These are phyloP conservation scores for Dissostichus mawsoni DNA, from an alignment of 2,113 vertebrate genomes.

Conservation along the genomic window DNA sequence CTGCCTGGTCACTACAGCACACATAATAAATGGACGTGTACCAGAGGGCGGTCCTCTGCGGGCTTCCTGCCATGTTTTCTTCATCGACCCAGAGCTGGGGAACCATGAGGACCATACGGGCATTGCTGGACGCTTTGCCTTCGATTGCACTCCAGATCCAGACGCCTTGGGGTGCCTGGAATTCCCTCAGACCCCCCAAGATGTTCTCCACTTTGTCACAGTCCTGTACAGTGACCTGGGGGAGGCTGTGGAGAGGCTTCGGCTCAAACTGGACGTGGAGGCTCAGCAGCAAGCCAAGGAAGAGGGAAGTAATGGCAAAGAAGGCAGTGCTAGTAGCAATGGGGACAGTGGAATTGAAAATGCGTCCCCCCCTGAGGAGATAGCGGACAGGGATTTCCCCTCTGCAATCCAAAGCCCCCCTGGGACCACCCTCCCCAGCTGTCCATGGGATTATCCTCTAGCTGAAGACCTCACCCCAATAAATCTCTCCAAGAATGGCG, in stretches of 20 bases:
- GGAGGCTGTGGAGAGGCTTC: slow-evolving; percentile 90
- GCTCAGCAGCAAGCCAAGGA: slow-evolving; percentile 86
- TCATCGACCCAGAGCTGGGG: slow-evolving; percentile 94
- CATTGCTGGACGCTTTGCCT: slow-evolving; percentile 90
- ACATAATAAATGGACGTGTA: slow-evolving; percentile 81
- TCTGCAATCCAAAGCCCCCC: slow-evolving; percentile 84
- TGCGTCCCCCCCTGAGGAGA: slow-evolving; percentile 89
- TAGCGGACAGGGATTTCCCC: slow-evolving; percentile 88
- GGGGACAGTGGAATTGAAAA: slow-evolving; percentile 96
- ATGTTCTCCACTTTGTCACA: slow-evolving; percentile 93
- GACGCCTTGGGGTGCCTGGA: slow-evolving; percentile 92
- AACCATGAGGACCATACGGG: slow-evolving; percentile 91
- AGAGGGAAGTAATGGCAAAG: slow-evolving; percentile 78
- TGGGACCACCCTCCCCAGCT: slow-evolving; percentile 84
- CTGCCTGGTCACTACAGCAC: slow-evolving; percentile 93
- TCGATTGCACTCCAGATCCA: slow-evolving; percentile 92
- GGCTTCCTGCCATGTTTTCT: slow-evolving; percentile 95
- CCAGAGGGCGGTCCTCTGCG: slow-evolving; percentile 81
- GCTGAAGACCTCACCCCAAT: slow-evolving; percentile 77
- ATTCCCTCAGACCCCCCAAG: slow-evolving; percentile 91
- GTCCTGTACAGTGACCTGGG: slow-evolving; percentile 94
- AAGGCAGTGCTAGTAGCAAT: slow-evolving; percentile 91
- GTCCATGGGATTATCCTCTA: slow-evolving; percentile 85
- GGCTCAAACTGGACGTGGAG: slow-evolving; percentile 89
- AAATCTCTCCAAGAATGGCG: slow-evolving; percentile 77